Base-by-base conservation (phyloP, 2,113 vertebrate genomes). In the Coreoperca whiteheadi region DNA sequence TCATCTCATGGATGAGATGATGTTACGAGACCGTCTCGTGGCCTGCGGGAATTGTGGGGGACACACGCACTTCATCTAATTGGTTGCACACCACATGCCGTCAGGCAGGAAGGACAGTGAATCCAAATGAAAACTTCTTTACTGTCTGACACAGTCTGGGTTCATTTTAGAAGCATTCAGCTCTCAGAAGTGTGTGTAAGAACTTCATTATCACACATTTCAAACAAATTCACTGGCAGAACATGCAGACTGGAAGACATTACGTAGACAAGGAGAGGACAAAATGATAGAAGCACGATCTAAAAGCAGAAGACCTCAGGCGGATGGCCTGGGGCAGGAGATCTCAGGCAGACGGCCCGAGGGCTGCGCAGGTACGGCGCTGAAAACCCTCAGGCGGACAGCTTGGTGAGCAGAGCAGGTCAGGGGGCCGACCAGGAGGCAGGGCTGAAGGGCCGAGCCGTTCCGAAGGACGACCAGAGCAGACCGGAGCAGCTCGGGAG, bases 31-130 rank as follows among this genome's bases (percentile, higher is more conserved):
- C 46, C 4, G 32, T 34, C 32, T 34, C 32, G 6, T 4, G 48
- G n/a, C 64, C 57, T 57, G 50, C 1, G 57, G 65, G 67, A 64
- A 50, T 57, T 74, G 43, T 48, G 57, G 77, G 50, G 11, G 8
- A 8, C 65, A 46, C 65, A 76, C 34, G 48, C 23, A 77, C 68
- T 81, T 59, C 39, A 18, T 70, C 51, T 53, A 81, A 81, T 43
- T 59, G 32, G 63, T 32, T 51, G 72, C 9, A 9, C 56, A 21
- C 56, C 77, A 70, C 57, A 72, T 34, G 81, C 41, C 66, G 51
- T 77, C 39, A 57, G 50, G 18, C 18, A 50, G 48, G 48, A 20
- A 50, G 18, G 48, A 50, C 18, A 20, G 48, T 20, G 16, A 50
- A 20, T 20, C 25, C 69, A 16, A 21, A 23, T 32, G 56, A 32